Evolutionary conservation across 2,113 vertebrate genomes (phyloP).

Genomic region (Bujurquina vittata): DNA sequence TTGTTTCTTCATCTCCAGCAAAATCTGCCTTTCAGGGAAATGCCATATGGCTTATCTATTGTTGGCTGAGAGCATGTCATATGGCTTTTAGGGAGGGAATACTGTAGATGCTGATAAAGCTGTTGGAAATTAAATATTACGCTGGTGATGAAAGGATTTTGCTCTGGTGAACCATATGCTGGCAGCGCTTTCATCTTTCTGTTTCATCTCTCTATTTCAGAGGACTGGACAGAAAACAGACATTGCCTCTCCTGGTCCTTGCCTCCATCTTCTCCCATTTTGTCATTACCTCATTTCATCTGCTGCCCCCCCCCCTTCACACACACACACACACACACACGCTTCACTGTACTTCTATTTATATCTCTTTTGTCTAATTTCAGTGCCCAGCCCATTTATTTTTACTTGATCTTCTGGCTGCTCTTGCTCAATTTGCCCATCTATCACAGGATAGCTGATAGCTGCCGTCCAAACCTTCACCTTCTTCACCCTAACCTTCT

Average conservation of each 20-base stretch:
- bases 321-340: too few species aligned
- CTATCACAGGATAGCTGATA: conserved; percentile 16
- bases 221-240: conserved; percentile 59
- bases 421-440: conserved; percentile 9
- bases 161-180: conserved; percentile 57
- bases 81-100: conserved; percentile 56
- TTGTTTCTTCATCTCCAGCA: conserved; percentile 58
- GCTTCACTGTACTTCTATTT: conserved; percentile 26
- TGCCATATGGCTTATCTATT: conserved; percentile 58
- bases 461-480: not conserved
- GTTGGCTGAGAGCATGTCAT: conserved; percentile 54
- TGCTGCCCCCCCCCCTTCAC: not conserved
- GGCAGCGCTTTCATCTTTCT: conserved; percentile 63
- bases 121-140: conserved; percentile 63
- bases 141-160: conserved; percentile 56
- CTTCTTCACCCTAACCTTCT: not conserved
- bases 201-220: conserved; percentile 72
- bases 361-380: conserved; percentile 39
- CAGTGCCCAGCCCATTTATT: conserved; percentile 23
- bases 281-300: conserved; percentile 36
- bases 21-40: conserved; percentile 56
- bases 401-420: conserved; percentile 19
- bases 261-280: conserved; percentile 40
- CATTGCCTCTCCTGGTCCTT: conserved; percentile 50
- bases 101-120: conserved; percentile 57